These are phyloP conservation scores for Flexamia atlantica DNA, from an alignment of 2,888 invertebrate genomes.

Conservation along the genomic window DNA sequence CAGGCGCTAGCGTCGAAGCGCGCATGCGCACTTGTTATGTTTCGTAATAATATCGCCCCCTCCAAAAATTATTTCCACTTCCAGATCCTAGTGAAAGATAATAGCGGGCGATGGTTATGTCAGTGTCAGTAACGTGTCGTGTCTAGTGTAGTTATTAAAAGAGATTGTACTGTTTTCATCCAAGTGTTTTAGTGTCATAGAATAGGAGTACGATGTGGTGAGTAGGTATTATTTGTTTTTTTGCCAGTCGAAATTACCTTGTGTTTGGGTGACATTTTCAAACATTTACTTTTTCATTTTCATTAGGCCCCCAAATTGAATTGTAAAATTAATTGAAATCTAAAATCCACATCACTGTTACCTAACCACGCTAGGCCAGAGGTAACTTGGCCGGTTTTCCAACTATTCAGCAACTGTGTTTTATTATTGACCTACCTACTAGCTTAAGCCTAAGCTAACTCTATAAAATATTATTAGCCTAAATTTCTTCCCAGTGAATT, in stretches of 20 bases:
- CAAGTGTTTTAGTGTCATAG: constrained; percentile 30
- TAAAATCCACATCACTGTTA: no score
- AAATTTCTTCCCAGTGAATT: no score
- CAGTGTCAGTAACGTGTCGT: not conserved
- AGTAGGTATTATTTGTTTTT: not conserved
- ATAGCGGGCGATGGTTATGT: constrained; percentile 7
- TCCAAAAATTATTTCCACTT: constrained; percentile 1
- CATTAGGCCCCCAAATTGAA: no score
- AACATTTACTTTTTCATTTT: no score
- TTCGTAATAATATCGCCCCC: not conserved
- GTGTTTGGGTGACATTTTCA: no score
- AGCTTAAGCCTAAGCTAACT: not conserved
- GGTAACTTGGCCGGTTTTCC: no score
- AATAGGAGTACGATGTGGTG: constrained; percentile 4
- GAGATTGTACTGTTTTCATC: not conserved
- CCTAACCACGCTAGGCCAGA: no score
- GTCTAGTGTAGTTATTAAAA: not conserved
- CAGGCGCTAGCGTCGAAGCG: not conserved
- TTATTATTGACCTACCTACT: not conserved
- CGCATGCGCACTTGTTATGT: constrained; percentile 19
- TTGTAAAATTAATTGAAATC: no score
- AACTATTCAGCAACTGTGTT: no score
- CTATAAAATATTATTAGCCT: no score
- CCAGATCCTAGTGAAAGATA: not conserved
- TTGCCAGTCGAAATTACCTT: no score